These are phyloP conservation scores for Xanthia togata DNA, from an alignment of 2,888 invertebrate genomes.

Conservation along the genomic window DNA sequence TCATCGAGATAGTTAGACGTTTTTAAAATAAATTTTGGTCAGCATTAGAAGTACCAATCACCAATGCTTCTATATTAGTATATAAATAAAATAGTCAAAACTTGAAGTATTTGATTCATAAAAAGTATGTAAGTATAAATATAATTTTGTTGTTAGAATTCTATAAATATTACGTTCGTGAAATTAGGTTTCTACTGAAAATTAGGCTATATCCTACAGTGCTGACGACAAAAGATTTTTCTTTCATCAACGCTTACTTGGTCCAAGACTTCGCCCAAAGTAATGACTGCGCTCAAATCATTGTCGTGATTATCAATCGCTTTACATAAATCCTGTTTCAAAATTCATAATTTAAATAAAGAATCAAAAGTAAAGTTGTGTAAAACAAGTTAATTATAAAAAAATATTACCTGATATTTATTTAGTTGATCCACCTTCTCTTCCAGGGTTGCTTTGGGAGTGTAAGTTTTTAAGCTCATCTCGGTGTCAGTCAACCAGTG, in stretches of 20 bases:
- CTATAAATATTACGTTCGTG: constrained; percentile 75
- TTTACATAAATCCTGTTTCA: constrained; percentile 94
- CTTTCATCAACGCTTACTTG: constrained; percentile 92
- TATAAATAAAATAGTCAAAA: constrained; percentile 63
- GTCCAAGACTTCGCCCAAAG: constrained; percentile 94
- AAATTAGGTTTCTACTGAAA: constrained; percentile 87
- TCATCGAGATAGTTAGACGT: constrained; percentile 61
- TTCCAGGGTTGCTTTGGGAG: constrained; percentile 95
- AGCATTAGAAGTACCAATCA: constrained; percentile 74
- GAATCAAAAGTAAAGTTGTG: constrained; percentile 36
- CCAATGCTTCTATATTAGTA: constrained; percentile 76
- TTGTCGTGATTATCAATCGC: constrained; percentile 93
- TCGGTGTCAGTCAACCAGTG: constrained; percentile 97
- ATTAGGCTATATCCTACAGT: constrained; percentile 85
- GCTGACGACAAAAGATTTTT: constrained; percentile 74
- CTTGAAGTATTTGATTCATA: constrained; percentile 57
- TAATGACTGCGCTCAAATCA: constrained; percentile 93
- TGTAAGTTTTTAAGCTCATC: constrained; percentile 95
- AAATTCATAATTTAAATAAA: constrained; percentile 76
- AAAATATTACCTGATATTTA: constrained; percentile 94
- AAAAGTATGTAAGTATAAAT: constrained; percentile 54
- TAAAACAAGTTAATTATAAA: constrained; percentile 21
- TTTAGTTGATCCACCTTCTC: constrained; percentile 97
- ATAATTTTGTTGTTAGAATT: constrained; percentile 72
- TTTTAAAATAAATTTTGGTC: constrained; percentile 51